Evolutionary conservation across 2,797 vertebrate species (phyloP).

Genomic region (Falco concolor): DNA sequence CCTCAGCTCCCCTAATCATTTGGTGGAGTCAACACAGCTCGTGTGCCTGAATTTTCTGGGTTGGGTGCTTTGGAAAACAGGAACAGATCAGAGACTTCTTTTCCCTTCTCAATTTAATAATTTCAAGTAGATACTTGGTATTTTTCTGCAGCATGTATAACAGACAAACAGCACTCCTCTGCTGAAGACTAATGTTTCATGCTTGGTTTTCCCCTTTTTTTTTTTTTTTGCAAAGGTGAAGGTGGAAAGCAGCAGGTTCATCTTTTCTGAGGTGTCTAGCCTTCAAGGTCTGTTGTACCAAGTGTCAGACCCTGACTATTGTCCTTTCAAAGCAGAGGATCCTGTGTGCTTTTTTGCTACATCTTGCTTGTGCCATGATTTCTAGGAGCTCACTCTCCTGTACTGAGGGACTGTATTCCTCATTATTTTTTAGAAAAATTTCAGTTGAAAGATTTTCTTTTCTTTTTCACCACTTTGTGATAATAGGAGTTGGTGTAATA

Average conservation of each 20-base stretch:
- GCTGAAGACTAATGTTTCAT: not conserved
- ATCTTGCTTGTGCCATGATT: not conserved
- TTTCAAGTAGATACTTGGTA: not conserved
- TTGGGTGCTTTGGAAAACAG: not conserved
- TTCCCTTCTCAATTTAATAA: not conserved
- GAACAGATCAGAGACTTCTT: not conserved
- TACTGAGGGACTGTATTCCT: not conserved
- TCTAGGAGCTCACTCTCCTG: not conserved
- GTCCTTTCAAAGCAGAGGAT: not conserved
- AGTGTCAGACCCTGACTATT: not conserved
- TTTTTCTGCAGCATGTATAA: not conserved
- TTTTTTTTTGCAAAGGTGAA: not conserved
- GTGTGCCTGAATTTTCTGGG: rapidly evolving
- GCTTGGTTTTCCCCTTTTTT: not conserved
- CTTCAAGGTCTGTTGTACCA: not conserved
- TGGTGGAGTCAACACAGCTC: not conserved
- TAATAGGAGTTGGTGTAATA: not conserved
- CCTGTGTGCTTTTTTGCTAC: not conserved
- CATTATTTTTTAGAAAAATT: not conserved
- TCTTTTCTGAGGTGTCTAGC: not conserved
- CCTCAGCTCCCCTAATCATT: not conserved
- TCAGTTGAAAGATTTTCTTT: not conserved
- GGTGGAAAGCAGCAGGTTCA: not conserved
- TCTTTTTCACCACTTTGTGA: not conserved
- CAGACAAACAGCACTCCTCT: not conserved